Conservation (phyloP, 2,888 invertebrate genomes). For the Axea sp. region DNA sequence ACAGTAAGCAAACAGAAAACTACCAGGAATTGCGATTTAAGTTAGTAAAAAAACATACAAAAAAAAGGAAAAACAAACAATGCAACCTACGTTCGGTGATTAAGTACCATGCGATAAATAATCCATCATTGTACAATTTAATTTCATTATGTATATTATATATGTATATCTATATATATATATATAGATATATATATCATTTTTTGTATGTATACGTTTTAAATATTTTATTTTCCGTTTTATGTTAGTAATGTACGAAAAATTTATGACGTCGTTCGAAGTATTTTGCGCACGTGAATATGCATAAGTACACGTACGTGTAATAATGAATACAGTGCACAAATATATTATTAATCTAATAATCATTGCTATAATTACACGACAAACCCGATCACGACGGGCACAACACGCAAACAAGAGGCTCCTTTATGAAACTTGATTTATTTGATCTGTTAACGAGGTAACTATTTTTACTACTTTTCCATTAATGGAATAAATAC, state of each 20-base stretch:
- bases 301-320: conserved; percentile 63
- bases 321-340: conserved; percentile 61
- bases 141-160: conserved; percentile 69
- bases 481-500: background rate
- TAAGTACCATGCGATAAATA: conserved; percentile 32
- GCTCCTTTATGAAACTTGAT: conserved; percentile 25
- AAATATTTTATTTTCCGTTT: conserved; percentile 50
- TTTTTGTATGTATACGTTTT: conserved; percentile 56
- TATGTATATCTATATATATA: conserved; percentile 65
- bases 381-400: conserved; percentile 20
- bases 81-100: conserved; percentile 14
- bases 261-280: conserved; percentile 72
- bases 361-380: conserved; percentile 52
- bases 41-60: conserved; percentile 24
- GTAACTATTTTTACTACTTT: background rate
- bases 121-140: conserved; percentile 73
- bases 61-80: too few species aligned
- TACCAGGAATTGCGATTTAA: conserved; percentile 44
- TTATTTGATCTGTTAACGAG: conserved; percentile 31
- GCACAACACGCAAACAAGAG: conserved; percentile 29
- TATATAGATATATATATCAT: conserved; percentile 72
- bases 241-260: conserved; percentile 72
- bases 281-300: conserved; percentile 63
- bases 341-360: conserved; percentile 50
- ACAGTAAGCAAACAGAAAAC: conserved; percentile 49